Conservation (phyloP, 1,140 invertebrate species). For the Cydia pomonella region DNA sequence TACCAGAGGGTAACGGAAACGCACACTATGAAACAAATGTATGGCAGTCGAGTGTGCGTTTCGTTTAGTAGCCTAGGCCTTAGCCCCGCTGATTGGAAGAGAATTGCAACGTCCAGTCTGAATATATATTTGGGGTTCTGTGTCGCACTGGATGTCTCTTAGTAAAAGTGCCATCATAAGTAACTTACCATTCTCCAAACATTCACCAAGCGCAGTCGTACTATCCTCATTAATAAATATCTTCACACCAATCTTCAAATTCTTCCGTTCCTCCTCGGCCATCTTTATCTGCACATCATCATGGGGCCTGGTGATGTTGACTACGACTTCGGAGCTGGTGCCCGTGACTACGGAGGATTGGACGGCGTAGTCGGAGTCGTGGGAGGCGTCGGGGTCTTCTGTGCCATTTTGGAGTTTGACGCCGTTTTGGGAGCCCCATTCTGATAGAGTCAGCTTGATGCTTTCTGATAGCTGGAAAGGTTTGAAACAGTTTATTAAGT, state of each 20-base stretch:
- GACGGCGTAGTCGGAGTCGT: conserved; percentile 62
- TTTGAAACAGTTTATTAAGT: too few relatives aligned
- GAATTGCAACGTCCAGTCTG: too few relatives aligned
- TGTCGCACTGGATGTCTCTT: too few relatives aligned
- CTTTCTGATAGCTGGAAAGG: conserved; percentile 85
- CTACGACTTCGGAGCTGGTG: conserved; percentile 58
- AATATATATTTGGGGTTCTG: too few relatives aligned
- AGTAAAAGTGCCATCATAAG: too few relatives aligned
- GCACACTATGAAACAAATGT: too few relatives aligned
- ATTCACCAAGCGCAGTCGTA: conserved; percentile 76
- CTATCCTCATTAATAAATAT: conserved; percentile 84
- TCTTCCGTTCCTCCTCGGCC: conserved; percentile 82
- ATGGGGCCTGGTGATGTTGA: conserved; percentile 75
- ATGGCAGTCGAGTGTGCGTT: too few relatives aligned
- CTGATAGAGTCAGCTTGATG: conserved; percentile 84
- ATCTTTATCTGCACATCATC: conserved; percentile 83
- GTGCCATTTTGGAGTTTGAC: conserved; percentile 57
- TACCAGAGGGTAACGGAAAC: too few relatives aligned
- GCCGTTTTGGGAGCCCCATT: conserved; percentile 72
- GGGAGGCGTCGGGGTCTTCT: conserved; percentile 42
- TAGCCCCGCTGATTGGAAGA: too few relatives aligned
- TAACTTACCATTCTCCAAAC: conserved; percentile 81
- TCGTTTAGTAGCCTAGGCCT: too few relatives aligned
- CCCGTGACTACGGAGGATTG: conserved; percentile 39
- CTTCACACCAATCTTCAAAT: conserved; percentile 85